A percentile compares a stretch with the other conserved stretches of the same genome.
These are phyloP conservation scores for Mimas tiliae DNA, from an alignment of 2,888 invertebrate genomes.

Conservation along the genomic window DNA sequence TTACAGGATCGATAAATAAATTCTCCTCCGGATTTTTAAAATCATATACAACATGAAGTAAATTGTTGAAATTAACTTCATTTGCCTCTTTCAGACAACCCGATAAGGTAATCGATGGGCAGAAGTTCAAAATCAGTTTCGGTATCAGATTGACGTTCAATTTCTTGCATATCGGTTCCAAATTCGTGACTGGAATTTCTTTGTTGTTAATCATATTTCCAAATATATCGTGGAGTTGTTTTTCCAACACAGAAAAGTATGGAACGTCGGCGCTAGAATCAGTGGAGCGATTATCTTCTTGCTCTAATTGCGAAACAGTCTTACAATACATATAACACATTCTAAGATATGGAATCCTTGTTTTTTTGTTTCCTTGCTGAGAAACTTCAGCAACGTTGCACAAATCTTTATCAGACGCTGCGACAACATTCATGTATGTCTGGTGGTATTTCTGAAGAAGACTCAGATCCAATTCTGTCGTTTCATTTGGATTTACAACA, in stretches of 20 bases:
- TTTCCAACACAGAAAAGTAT: constrained; percentile 82
- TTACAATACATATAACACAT: constrained; percentile 85
- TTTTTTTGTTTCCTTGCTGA: constrained; percentile 66
- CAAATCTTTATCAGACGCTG: constrained; percentile 77
- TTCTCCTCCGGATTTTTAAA: constrained; percentile 77
- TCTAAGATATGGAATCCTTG: constrained; percentile 76
- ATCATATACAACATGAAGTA: constrained; percentile 72
- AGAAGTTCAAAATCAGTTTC: constrained; percentile 89
- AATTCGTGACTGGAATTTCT: constrained; percentile 86
- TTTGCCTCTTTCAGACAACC: constrained; percentile 68
- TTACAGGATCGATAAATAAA: constrained; percentile 74
- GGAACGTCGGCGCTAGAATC: constrained; percentile 60
- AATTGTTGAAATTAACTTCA: constrained; percentile 68
- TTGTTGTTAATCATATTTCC: constrained; percentile 88
- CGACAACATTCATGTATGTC: constrained; percentile 79
- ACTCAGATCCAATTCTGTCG: constrained; percentile 57
- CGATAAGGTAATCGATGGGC: constrained; percentile 85
- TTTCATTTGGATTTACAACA: constrained; percentile 55
- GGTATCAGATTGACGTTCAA: constrained; percentile 90
- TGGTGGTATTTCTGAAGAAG: constrained; percentile 75
- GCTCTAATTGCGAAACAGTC: constrained; percentile 81
- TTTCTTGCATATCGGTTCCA: constrained; percentile 88
- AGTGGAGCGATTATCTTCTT: constrained; percentile 59
- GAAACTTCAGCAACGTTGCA: constrained; percentile 72
- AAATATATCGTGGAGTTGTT: constrained; percentile 85